phyloP scores from a whole-genome alignment of 2,113 vertebrate species.

The Elachura formosa region DNA sequence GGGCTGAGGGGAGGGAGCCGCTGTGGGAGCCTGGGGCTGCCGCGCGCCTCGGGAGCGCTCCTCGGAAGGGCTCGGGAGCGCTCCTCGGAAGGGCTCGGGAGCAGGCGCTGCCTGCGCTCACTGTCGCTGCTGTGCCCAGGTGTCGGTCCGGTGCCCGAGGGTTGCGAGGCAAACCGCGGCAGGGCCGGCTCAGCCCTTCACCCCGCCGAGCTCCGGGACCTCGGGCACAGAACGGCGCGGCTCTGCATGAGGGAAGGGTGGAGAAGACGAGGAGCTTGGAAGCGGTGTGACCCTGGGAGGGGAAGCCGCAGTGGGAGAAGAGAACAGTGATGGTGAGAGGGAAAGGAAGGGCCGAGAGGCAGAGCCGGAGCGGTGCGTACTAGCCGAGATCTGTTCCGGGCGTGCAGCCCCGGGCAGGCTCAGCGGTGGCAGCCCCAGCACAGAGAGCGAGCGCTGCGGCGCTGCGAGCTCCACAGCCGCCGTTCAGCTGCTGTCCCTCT shows the following conservation, averaged over 20 bases:
- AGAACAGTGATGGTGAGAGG: background rate
- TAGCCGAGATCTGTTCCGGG: background rate
- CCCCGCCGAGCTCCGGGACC: background rate
- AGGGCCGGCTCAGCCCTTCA: background rate
- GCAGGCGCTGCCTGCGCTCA: background rate
- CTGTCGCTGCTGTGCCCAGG: background rate
- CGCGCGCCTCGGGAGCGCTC: too few species aligned
- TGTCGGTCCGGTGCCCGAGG: background rate
- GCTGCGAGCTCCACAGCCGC: background rate
- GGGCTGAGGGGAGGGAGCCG: fast-evolving
- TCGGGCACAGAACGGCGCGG: background rate
- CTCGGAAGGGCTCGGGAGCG: background rate
- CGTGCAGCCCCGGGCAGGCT: background rate
- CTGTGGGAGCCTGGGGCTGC: too few species aligned
- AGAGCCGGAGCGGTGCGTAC: background rate
- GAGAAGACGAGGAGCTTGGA: background rate
- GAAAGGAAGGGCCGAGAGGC: background rate
- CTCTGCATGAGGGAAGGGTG: background rate
- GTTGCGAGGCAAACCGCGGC: background rate
- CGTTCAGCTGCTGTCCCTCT: fast-evolving
- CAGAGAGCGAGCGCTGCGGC: background rate
- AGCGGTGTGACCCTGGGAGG: background rate
- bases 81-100: background rate
- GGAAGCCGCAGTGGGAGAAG: background rate
- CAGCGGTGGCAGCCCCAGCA: background rate